Evolutionary conservation across 37 sponge, comb jelly and placozoan genomes (phyloP), one percentile per base, ranked within the genome.

Genomic region (Aplysina aerophoba): DNA sequence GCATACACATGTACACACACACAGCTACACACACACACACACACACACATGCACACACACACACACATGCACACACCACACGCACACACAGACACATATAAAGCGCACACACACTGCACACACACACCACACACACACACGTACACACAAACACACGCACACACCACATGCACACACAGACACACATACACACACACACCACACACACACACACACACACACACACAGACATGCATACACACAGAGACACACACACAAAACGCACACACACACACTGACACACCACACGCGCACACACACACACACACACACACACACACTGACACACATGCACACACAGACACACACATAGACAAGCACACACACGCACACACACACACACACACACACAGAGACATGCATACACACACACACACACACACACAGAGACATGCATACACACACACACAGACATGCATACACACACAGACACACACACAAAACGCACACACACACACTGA

Each of bases 71-170:
- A 72, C 73, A 72, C 73, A 72, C 73, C 73, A 15, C 73, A 72
- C 73, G 16, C 73, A 72, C 73, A 72, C 73, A 72, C 73, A 72
- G 36, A 72, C 73, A 72, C 73, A 82, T 64, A 59, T 62, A 82
- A n/a, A n/a, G n/a, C 64, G 60, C 83, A 82, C 83, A 82, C 83
- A 82, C 64, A 82, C 83, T n/a, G 60, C 83, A 82, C 83, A 82
- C 64, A 82, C 83, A 82, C 83, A 82, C 67, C 50, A 44, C 50
- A 44, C 50, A 44, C 50, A 44, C 50, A 44, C 50, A 44, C 50
- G 8, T 8, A 44, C 50, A 44, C 50, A 44, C 50, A 44, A 3
- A 73, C 64, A 82, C 83, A 82, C 83, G 60, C 83, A 82, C 75
- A 85, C 75, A 55, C 85, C 75, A 72, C 85, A 71, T 74, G 71